Conservation (phyloP, 64 coral and sea anemone genomes). For the Hydrozoanthus tunicans region DNA sequence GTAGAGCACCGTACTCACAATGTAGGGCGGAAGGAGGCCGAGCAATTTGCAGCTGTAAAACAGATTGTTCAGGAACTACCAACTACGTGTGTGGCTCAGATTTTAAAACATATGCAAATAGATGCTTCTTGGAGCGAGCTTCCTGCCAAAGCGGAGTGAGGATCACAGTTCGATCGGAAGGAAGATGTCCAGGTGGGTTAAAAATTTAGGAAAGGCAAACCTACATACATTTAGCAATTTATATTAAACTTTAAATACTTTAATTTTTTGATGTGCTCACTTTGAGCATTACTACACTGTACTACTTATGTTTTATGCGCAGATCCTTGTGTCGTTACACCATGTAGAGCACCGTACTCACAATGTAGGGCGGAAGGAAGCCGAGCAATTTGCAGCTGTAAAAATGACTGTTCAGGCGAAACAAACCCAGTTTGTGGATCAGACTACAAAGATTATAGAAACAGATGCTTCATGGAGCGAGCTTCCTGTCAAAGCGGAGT, state of each 20-base stretch:
- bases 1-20: too few species aligned
- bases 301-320: too few species aligned
- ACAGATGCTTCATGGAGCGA: neutral
- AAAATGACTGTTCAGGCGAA: neutral
- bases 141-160: neutral
- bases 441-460: neutral
- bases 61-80: neutral
- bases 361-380: neutral
- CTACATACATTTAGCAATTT: too few species aligned
- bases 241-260: too few species aligned
- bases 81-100: neutral
- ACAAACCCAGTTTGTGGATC: neutral
- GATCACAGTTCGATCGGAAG: too few species aligned
- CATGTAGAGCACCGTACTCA: too few species aligned
- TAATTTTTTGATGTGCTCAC: too few species aligned
- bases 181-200: too few species aligned
- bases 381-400: neutral
- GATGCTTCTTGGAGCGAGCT: neutral
- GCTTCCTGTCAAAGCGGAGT: neutral
- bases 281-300: too few species aligned
- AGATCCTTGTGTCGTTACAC: neutral
- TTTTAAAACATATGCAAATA: neutral
- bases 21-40: neutral
- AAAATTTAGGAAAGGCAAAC: neutral
- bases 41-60: neutral